phyloP scores from a whole-genome alignment of 2,113 vertebrate species.

The Benitochromis conjunctus region DNA sequence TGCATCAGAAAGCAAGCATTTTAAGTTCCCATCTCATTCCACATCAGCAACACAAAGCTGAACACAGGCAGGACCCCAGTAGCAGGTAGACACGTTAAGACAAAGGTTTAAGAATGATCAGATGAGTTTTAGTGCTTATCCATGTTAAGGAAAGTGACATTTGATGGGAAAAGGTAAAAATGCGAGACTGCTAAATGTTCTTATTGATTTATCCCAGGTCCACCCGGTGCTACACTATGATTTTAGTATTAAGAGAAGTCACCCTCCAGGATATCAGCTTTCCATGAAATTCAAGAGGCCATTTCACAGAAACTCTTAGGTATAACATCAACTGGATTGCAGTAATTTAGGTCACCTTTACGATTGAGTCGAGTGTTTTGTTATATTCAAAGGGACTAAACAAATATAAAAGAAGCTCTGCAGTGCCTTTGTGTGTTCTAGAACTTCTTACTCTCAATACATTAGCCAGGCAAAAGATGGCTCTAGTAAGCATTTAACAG shows the following conservation, averaged over 20 bases:
- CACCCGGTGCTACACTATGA: neutral
- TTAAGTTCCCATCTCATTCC: neutral
- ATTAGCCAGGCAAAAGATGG: too few relatives aligned
- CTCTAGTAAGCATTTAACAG: too few relatives aligned
- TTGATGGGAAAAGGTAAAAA: neutral
- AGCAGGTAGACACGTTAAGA: neutral
- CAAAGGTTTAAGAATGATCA: neutral
- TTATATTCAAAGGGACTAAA: neutral
- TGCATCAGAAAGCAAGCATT: neutral
- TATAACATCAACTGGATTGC: neutral
- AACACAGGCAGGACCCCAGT: neutral
- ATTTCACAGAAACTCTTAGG: neutral
- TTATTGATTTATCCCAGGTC: too few relatives aligned
- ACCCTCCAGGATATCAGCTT: neutral
- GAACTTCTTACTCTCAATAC: too few relatives aligned
- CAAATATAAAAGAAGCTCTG: neutral
- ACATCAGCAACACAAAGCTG: neutral
- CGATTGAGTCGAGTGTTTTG: neutral
- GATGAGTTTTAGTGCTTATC: neutral
- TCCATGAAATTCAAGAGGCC: neutral
- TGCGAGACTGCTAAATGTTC: too few relatives aligned
- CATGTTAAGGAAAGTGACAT: neutral
- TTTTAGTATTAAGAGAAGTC: neutral
- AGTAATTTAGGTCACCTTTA: neutral
- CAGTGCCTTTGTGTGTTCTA: too few relatives aligned